Base-by-base conservation (phyloP, 2,888 invertebrate genomes). In the Tetheella fluctuosa region DNA sequence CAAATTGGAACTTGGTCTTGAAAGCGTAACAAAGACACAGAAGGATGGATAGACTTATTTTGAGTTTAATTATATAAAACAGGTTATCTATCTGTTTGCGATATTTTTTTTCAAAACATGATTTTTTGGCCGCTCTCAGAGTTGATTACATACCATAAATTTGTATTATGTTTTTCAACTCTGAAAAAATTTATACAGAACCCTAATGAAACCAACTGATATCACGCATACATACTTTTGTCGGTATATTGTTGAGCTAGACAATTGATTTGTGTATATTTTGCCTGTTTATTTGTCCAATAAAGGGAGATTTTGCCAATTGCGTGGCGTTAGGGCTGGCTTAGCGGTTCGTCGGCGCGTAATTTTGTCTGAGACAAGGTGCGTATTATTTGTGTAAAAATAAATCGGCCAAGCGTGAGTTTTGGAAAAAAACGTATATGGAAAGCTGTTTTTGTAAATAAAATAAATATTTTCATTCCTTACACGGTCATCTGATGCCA, bases 221-320 rank as follows among this genome's bases (percentile, higher is more conserved):
- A 12, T 55, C 13, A 28, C 55, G 12, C 55, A 17, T 23, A 20
- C 34, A 20, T 52, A 58, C 67, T 64, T 72, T 62, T 69, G n/a
- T n/a, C 63, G 70, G 70, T 76, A 80, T 80, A 77, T 73, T 77
- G 70, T 63, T 71, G 69, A 67, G 68, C 77, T 67, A 83, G 84
- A 82, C 86, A 85, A 86, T 86, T 88, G 89, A 87, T 88, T 87
- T 86, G 84, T 85, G 75, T 83, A 74, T 77, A 69, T 77, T 69
- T 73, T 68, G 69, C 77, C 81, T 84, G 82, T 84, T 87, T 88
- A 80, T 86, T 80, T 81, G 77, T 69, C 78, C 83, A 88, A 85
- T 85, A 84, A 86, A 81, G 76, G 79, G 80, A 79, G 86, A 85
- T 84, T 85, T 80, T 71, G 74, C 70, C 82, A 80, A 84, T 82